Base-by-base conservation (phyloP, 2,888 invertebrate species). In the Nymphalis polychloros region DNA sequence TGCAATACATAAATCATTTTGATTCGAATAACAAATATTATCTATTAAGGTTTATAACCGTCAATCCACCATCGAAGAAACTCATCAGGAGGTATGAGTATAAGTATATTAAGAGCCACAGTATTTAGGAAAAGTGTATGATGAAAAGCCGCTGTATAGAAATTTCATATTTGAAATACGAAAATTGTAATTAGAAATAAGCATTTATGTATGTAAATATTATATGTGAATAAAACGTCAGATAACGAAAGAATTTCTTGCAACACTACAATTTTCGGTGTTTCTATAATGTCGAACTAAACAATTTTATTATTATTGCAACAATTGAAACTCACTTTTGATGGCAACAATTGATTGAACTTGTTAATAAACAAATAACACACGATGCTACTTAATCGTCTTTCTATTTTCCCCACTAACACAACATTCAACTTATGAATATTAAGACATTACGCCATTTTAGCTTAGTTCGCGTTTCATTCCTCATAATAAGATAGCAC, bases 261-360 rank as follows among this genome's bases (percentile, higher is more conserved):
- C 91, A 90, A 91, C 91, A 90, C 90, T 77, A 80, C 77, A 77
- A 78, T 52, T 70, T 73, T 80, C 79, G 82, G 90, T 88, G 90
- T 91, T 90, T 90, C 90, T 91, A 89, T 84, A 80, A 79, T 77
- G 75, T 71, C 55, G 55, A 6, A 68, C 72, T 61, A 23, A 47
- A 49, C 23, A 80, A 84, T 81, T 89, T 88, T 84, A 84, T 84
- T 79, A 81, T 81, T 83, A 87, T 89, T 90, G 92, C 91, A 91
- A 92, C 90, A 91, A 90, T 88, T 74, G 79, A 65, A 82, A 88
- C 86, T 85, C 76, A 86, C 87, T 68, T 84, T 84, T 82, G 78
- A 85, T 91, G 91, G 90, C 91, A 91, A 91, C 91, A 90, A 89
- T 84, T 69, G 67, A 71, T 64, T 71, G 70, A 66, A 73, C 50